phyloP scores from a whole-genome alignment of 2,797 vertebrate species.

The Sitta carolinensis region DNA sequence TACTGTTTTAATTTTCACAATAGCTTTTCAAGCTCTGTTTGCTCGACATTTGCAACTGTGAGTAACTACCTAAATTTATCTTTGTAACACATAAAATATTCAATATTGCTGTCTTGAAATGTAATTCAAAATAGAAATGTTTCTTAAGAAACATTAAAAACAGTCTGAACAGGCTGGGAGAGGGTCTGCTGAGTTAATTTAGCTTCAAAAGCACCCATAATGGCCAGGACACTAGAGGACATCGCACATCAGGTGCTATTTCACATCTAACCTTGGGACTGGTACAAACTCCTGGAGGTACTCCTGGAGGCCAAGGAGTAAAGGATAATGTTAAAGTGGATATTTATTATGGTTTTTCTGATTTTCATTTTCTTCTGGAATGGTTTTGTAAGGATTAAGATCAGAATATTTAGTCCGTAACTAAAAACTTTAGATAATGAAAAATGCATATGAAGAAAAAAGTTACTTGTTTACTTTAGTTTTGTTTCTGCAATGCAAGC shows the following conservation, averaged over 20 bases:
- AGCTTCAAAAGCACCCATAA: neutral
- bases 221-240: neutral
- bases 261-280: neutral
- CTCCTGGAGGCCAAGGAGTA: neutral
- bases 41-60: neutral
- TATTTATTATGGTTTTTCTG: neutral
- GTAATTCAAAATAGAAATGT: neutral
- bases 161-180: neutral
- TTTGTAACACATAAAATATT: neutral
- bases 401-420: neutral
- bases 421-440: neutral
- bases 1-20: neutral
- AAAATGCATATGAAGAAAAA: neutral
- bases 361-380: neutral
- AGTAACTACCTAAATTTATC: neutral
- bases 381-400: neutral
- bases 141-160: neutral
- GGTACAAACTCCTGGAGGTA: neutral
- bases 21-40: neutral
- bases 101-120: neutral
- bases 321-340: neutral
- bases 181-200: neutral
- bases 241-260: neutral
- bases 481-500: constrained; percentile 2
- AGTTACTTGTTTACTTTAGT: neutral